Base-by-base conservation (phyloP, 2,113 vertebrate species). In the Neopipo cinnamomea region DNA sequence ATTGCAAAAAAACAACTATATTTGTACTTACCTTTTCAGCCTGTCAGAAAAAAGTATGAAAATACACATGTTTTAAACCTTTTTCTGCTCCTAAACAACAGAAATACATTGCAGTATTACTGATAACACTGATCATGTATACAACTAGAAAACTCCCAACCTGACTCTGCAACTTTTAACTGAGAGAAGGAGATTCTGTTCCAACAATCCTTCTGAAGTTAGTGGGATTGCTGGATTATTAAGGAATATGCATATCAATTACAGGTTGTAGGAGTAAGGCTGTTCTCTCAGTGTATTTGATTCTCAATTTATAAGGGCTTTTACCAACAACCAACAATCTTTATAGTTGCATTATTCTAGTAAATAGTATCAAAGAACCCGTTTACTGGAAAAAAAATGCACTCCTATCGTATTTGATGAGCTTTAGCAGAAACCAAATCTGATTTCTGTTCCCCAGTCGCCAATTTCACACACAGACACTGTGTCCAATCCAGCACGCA, bases 41-140 rank as follows among this genome's bases (percentile, higher is more conserved):
- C 37, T 90, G 73, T 93, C 73, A 93, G 83, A 91, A 47, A 91
- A 94, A 91, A 95, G 80, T 79, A 86, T 92, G 85, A 95, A 95
- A 96, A 91, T 41, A 92, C 56, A 95, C 63, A 49, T 59, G 61
- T 81, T 96, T 94, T 87, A 83, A 91, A 89, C 62, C 33, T 66
- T 84, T 95, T 77, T 81, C 88, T 93, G 76, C 84, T 89, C 85
- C 82, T 90, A 59, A 94, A 91, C 78, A 88, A 76, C 82, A 91
- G 85, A 95, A 88, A 88, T 47, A 72, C 42, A 76, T 44, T 71
- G 88, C 75, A 77, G 59, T 23, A 35, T 88, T 88, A 94, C 92
- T 70, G 70, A 73, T 73, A 41, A 85, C 71, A 62, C 81, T 44
- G 82, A 50, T 47, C 39, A 31, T 4, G 17, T 39, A 17, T 49